Evolutionary conservation across 2,113 vertebrate species (phyloP), one percentile per base, ranked within the genome.

Genomic region (Onychostoma macrolepis): DNA sequence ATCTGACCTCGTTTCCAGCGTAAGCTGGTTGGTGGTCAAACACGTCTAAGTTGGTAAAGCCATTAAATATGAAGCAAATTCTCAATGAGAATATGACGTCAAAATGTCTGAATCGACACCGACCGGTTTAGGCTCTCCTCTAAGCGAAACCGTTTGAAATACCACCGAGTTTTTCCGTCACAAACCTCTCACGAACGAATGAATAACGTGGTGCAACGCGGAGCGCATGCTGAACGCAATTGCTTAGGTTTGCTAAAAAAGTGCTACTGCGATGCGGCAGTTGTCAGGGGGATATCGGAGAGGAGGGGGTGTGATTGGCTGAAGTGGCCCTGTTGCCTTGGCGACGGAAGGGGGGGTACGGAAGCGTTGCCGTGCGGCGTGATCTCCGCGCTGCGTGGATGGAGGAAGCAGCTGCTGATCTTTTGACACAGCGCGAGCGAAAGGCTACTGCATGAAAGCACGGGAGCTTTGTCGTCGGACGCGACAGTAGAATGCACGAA

Each of bases 241-340:
- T 81, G 89, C 86, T 90, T 86, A 87, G 89, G 58, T 89, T 86
- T 84, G 85, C 86, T 84, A 69, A 90, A 87, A 90, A 85, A 65
- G 87, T 78, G 93, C 93, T 90, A 91, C 90, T 81, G 93, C 92
- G 95, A 94, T 96, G 95, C 95, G 95, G 95, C 95, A 96, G 94
- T 95, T 96, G 93, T 94, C 93, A 94, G 93, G 94, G 81, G 95
- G 95, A 95, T 93, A 94, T 94, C 94, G 92, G 91, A 93, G 83
- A 93, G 91, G 92, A 94, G 94, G 89, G 94, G 93, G 93, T 95
- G 85, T 91, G 92, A 94, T 93, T 94, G 91, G 94, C 91, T 94
- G 93, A 94, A 95, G 95, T 89, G 88, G 95, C 76, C 92, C 87
- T 95, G 97, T 98, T 98, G 96, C 97, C 93, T 95, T 97, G 96